Evolutionary conservation across 2,797 vertebrate genomes (phyloP).

Genomic region (Sebastes minor): DNA sequence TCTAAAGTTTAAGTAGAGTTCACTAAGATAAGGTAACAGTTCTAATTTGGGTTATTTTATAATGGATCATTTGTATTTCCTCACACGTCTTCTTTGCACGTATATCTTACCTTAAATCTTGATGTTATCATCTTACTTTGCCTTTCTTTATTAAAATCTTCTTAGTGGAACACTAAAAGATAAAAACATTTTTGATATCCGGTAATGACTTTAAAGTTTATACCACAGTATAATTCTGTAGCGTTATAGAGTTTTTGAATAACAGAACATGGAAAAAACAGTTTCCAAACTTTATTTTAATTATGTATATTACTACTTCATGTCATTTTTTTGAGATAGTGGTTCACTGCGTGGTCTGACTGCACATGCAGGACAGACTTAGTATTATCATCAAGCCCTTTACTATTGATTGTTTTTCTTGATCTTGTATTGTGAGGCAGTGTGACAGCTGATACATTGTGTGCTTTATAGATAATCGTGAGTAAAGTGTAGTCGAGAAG

Average conservation of each 20-base stretch:
- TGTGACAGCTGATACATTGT: not conserved
- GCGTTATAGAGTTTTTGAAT: not conserved
- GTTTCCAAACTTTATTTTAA: not conserved
- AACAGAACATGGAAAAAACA: not conserved
- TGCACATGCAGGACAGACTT: not conserved
- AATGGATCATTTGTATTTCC: not conserved
- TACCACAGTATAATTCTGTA: not conserved
- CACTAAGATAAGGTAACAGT: not conserved
- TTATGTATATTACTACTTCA: not conserved
- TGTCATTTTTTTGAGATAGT: not conserved
- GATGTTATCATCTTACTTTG: not conserved
- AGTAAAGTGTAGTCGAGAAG: not conserved
- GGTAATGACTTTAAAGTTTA: not conserved
- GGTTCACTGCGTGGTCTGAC: not conserved
- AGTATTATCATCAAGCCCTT: not conserved
- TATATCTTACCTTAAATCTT: slow-evolving; percentile 5
- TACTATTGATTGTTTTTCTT: not conserved
- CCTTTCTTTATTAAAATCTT: slow-evolving; percentile 8
- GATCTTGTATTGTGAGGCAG: not conserved
- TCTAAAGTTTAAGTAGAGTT: slow-evolving; percentile 12
- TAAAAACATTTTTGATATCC: not conserved
- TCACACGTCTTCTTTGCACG: not conserved
- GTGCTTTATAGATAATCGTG: not conserved
- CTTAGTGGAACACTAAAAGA: not conserved
- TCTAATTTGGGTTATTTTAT: not conserved